phyloP scores from a whole-genome alignment of 2,113 vertebrate genomes.

The Pseudorasbora parva region DNA sequence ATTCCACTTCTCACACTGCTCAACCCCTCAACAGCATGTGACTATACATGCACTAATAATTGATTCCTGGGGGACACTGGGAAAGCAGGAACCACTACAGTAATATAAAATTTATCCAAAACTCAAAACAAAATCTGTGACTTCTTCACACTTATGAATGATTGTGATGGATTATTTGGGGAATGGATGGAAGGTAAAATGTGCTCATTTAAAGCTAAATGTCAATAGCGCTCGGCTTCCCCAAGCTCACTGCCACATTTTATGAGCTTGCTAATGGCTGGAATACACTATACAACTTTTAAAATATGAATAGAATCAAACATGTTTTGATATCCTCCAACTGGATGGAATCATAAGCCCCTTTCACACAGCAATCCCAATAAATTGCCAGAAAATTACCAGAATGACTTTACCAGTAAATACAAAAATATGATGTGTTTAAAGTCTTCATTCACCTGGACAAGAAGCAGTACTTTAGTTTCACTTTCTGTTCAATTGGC shows the following conservation, averaged over 20 bases:
- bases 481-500: no score
- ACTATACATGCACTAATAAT: slow-evolving; percentile 14
- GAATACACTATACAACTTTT: no score
- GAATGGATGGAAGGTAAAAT: not conserved
- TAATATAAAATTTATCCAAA: not conserved
- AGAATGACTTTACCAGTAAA: no score
- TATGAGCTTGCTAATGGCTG: not conserved
- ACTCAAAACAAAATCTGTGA: not conserved
- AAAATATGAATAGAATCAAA: no score
- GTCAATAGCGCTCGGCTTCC: not conserved
- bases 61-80: not conserved
- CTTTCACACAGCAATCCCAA: no score
- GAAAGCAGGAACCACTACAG: not conserved
- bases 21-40: slow-evolving; percentile 22
- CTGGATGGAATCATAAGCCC: no score
- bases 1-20: slow-evolving; percentile 21
- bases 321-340: no score
- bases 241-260: not conserved
- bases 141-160: not conserved
- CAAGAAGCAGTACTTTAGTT: no score
- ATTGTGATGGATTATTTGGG: not conserved
- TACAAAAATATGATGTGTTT: no score
- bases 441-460: no score
- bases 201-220: not conserved
- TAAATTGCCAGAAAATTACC: no score